Percentiles rank a stretch among this genome's conserved stretches.
phyloP scores from a whole-genome alignment of 1,140 invertebrate genomes.

The Hylaeus anthracinus region DNA sequence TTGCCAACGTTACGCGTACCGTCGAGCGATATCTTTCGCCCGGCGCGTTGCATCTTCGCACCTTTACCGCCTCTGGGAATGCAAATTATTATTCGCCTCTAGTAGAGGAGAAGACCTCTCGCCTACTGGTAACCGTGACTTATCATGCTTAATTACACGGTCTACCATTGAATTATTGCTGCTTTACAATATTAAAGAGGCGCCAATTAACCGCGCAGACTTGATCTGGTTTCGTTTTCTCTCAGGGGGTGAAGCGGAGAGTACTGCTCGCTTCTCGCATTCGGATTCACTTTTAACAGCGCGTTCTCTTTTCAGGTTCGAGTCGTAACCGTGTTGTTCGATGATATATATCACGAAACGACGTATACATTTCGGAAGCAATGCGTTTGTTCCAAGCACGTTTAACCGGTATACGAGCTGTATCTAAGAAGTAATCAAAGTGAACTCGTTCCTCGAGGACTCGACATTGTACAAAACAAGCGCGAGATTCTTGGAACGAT shows the following conservation, averaged over 20 bases:
- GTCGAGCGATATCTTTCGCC: not conserved
- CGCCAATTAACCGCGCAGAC: conserved; percentile 46
- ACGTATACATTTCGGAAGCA: conserved; percentile 20
- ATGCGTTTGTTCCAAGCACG: not conserved
- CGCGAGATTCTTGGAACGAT: too few species aligned
- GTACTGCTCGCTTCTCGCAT: not conserved
- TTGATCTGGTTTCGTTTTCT: conserved; percentile 28
- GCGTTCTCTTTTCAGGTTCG: not conserved
- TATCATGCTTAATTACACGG: conserved; percentile 66
- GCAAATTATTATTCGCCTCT: conserved; percentile 57
- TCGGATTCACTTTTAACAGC: conserved; percentile 10
- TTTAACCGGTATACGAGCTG: not conserved
- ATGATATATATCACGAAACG: not conserved
- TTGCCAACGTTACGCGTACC: conserved; percentile 39
- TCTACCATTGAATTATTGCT: conserved; percentile 58
- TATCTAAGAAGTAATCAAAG: not conserved
- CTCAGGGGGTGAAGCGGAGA: not conserved
- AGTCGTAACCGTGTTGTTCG: too few species aligned
- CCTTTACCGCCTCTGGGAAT: conserved; percentile 58
- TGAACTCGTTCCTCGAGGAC: too few species aligned
- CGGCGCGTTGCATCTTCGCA: conserved; percentile 30
- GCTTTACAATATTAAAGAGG: conserved; percentile 60
- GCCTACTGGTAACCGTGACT: conserved; percentile 59
- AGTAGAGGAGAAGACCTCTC: conserved; percentile 46
- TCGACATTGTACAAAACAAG: too few species aligned